A percentile compares a stretch with the other conserved stretches of the same genome.
Evolutionary conservation across 1,140 invertebrate genomes (phyloP).

Genomic region (Adelges cooleyi): DNA sequence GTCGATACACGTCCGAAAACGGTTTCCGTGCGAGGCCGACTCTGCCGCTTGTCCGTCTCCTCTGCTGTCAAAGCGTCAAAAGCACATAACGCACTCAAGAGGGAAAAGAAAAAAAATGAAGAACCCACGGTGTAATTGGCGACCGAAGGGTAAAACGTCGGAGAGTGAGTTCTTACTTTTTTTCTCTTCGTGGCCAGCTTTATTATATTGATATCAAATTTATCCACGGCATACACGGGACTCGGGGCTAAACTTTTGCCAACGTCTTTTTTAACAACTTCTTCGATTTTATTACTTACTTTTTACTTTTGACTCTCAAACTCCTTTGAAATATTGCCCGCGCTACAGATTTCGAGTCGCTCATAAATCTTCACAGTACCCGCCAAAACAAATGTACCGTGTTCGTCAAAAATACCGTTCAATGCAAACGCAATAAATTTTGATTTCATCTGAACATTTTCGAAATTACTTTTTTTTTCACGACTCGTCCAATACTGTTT

Average conservation of each 20-base stretch:
- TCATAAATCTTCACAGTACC: too few relatives aligned
- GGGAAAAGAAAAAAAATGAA: background rate
- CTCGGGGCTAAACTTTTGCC: conserved; percentile 18
- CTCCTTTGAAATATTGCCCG: background rate
- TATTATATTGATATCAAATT: conserved; percentile 26
- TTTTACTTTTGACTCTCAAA: too few relatives aligned
- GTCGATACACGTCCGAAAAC: conserved; percentile 16
- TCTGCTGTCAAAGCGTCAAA: conserved; percentile 7
- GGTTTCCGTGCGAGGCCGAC: conserved; percentile 14
- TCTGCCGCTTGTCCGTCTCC: background rate
- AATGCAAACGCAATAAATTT: too few relatives aligned
- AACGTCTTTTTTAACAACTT: conserved; percentile 8
- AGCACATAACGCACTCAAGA: background rate
- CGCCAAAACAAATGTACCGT: too few relatives aligned
- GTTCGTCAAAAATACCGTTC: too few relatives aligned
- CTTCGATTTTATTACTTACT: background rate
- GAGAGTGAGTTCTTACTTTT: background rate
- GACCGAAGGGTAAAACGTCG: conserved; percentile 1
- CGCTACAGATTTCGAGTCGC: background rate
- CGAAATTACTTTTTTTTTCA: too few relatives aligned
- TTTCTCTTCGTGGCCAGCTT: background rate
- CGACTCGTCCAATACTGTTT: too few relatives aligned
- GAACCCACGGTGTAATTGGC: conserved; percentile 7
- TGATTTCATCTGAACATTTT: too few relatives aligned
- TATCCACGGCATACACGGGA: background rate